Percentiles rank a stretch among this genome's conserved stretches.
These are phyloP conservation scores for Eriosoma lanigerum DNA, from an alignment of 1,140 invertebrate genomes.

Conservation along the genomic window DNA sequence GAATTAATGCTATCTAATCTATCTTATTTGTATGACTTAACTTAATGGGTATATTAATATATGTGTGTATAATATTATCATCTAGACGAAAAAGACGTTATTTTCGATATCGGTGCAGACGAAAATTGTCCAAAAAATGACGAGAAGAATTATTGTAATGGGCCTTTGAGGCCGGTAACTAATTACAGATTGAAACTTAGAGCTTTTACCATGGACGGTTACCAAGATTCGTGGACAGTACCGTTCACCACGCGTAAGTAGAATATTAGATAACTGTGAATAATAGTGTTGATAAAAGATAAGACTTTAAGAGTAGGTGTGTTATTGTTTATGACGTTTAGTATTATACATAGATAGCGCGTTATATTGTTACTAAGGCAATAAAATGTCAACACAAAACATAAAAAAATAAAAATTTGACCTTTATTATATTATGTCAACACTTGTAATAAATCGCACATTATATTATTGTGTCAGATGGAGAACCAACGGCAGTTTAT, in stretches of 20 bases:
- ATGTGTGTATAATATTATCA: not conserved
- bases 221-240: slow-evolving; percentile 33
- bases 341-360: too few species aligned
- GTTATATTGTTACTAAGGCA: not conserved
- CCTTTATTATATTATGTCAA: too few species aligned
- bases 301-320: too few species aligned
- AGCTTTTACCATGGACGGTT: slow-evolving; percentile 8
- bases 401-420: too few species aligned
- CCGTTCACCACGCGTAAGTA: slow-evolving; percentile 29
- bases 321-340: too few species aligned
- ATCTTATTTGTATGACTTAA: too few species aligned
- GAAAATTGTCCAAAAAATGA: not conserved
- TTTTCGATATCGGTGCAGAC: slow-evolving; percentile 6
- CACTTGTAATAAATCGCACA: too few species aligned
- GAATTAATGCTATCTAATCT: too few species aligned
- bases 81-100: slow-evolving; percentile 17
- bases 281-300: too few species aligned
- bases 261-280: not conserved
- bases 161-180: slow-evolving; percentile 15
- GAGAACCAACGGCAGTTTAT: not conserved
- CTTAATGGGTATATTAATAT: not conserved
- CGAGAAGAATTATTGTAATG: slow-evolving; percentile 26
- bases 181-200: slow-evolving; percentile 32
- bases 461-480: too few species aligned
- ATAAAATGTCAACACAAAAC: not conserved